Percentiles rank a stretch among this genome's conserved stretches.
phyloP scores from a whole-genome alignment of 2,888 invertebrate genomes.

The Thysanoteuthis rhombus region DNA sequence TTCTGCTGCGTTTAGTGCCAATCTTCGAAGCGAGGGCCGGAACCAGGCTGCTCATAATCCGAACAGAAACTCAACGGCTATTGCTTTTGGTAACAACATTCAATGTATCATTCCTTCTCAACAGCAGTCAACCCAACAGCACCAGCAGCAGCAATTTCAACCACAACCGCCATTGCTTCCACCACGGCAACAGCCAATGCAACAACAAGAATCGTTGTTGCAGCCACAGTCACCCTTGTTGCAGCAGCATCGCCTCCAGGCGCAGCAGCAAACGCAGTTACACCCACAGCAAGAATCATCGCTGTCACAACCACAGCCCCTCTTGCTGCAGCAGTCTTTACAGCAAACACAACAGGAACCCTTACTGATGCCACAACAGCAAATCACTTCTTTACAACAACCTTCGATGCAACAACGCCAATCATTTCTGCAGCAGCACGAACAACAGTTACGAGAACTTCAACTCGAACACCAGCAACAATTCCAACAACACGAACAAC shows the following conservation, averaged over 20 bases:
- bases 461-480: not conserved
- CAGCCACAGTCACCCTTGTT: not conserved
- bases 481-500: not conserved
- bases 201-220: not conserved
- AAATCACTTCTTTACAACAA: not conserved
- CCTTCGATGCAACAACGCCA: not conserved
- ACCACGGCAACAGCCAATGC: not conserved
- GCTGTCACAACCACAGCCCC: not conserved
- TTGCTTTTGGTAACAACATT: slow-evolving; percentile 24
- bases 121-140: not conserved
- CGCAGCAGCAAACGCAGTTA: not conserved
- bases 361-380: not conserved
- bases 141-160: not conserved
- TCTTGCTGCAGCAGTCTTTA: not conserved
- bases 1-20: not conserved
- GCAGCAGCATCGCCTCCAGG: no score
- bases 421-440: not conserved
- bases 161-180: not conserved
- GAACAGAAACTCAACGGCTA: slow-evolving; percentile 1
- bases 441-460: not conserved
- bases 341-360: not conserved
- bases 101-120: slow-evolving; percentile 1
- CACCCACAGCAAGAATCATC: not conserved
- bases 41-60: not conserved
- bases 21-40: not conserved